Base-by-base conservation (phyloP, 2,888 invertebrate species). In the Sphaeridia pumilis region DNA sequence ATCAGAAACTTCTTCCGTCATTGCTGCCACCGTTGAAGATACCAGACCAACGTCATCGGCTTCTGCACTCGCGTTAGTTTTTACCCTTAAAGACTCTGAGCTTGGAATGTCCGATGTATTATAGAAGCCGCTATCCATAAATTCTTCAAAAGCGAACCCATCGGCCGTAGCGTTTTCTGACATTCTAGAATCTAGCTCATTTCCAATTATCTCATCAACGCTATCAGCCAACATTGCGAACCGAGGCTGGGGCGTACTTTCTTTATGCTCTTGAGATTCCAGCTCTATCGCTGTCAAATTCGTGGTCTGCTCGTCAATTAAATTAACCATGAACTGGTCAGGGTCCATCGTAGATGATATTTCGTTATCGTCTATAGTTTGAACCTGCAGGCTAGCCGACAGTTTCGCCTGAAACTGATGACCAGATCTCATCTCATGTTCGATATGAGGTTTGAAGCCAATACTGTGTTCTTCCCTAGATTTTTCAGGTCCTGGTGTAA, bases 381-480 rank as follows among this genome's bases (percentile, higher is more conserved):
- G 27, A 4, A 49, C 42, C 14, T 17, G n/a, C n/a, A 49, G 17
- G 27, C 43, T 41, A 31, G 49, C 34, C 12, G 49, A 49, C 2
- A 49, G 10, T 47, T 47, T 35, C 2, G 36, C 47, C 25, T 46
- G 27, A 7, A 38, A 38, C 3, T n/a, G 24, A 3, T 45, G 45
- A 10, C 10, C 27, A 24, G 27, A 12, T 17, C 20, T 20, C 26
- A 22, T 22, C 21, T 12, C 35, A 3, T 54, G 54, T 20, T 53
- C 53, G n/a, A 56, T 41, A 34, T 56, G 56, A 7, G 56, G 56
- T 22, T 36, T 38, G 38, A 56, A 56, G 14, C 56, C 56, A 31
- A 56, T 56, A 20, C 53, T 53, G 27, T 56, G 56, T 26, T 46
- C 44, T 17, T 36, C 46, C 1, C 17, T 26, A 5, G 54, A 22